Conservation (phyloP, 2,888 invertebrate genomes). For the Anthophora plumipes region DNA sequence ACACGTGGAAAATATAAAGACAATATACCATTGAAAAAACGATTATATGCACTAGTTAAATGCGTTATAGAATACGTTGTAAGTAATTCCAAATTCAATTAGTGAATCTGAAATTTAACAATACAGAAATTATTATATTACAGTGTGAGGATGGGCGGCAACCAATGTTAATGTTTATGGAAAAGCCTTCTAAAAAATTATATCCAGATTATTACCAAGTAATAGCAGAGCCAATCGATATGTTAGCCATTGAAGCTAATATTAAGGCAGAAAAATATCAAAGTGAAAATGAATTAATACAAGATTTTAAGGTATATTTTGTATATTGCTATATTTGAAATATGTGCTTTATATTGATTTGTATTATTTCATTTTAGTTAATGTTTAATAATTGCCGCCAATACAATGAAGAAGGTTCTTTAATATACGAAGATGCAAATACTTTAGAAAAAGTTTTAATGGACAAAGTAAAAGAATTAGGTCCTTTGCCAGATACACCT, state of each 20-base stretch:
- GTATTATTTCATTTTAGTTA: constrained; percentile 84
- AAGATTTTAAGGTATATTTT: constrained; percentile 86
- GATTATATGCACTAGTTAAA: constrained; percentile 92
- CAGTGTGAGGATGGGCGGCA: constrained; percentile 92
- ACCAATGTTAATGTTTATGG: constrained; percentile 97
- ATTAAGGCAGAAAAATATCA: constrained; percentile 91
- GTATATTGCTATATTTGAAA: not conserved
- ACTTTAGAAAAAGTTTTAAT: constrained; percentile 93
- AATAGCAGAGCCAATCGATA: constrained; percentile 97
- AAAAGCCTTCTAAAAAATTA: constrained; percentile 96
- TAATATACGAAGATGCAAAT: constrained; percentile 97
- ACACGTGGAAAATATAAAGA: constrained; percentile 85
- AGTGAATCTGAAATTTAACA: constrained; percentile 11
- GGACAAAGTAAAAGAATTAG: constrained; percentile 92
- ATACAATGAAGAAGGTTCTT: constrained; percentile 98
- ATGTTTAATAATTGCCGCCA: constrained; percentile 99
- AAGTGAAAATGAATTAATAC: constrained; percentile 87
- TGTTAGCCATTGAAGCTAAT: constrained; percentile 96
- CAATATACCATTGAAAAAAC: constrained; percentile 90
- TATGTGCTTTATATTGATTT: not conserved
- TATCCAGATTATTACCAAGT: constrained; percentile 98
- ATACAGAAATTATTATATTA: constrained; percentile 64
- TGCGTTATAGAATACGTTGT: constrained; percentile 89
- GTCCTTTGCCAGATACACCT: constrained; percentile 85
- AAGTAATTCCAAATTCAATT: constrained; percentile 79